These are phyloP conservation scores for Mantis religiosa DNA, from an alignment of 2,888 invertebrate genomes.

Conservation along the genomic window DNA sequence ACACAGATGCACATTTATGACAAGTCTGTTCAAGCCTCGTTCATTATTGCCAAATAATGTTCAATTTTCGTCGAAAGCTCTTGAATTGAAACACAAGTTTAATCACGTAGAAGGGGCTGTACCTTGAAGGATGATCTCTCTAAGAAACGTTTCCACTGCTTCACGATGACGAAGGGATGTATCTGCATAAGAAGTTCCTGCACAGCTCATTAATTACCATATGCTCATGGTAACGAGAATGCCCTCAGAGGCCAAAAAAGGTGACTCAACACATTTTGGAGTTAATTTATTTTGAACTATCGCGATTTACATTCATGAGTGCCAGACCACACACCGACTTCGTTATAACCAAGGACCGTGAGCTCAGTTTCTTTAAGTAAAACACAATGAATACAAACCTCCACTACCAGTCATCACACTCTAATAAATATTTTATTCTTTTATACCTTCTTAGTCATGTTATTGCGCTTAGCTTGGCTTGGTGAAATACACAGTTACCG, in stretches of 20 bases:
- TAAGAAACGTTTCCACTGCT: neutral
- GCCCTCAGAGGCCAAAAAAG: neutral
- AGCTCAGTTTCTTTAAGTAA: neutral
- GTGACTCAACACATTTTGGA: neutral
- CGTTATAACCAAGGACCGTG: neutral
- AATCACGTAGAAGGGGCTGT: no score
- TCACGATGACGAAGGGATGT: neutral
- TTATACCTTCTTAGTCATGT: no score
- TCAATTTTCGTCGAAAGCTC: no score
- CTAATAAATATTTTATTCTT: no score
- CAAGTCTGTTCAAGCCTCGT: no score
- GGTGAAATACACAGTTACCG: no score
- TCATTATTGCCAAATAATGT: no score
- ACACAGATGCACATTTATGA: no score
- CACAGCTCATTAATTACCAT: neutral
- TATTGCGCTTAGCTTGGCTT: no score
- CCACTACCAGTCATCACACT: no score
- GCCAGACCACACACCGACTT: neutral
- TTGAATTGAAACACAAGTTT: no score
- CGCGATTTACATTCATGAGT: neutral
- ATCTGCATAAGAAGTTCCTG: neutral
- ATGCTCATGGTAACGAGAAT: neutral
- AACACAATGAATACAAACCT: no score
- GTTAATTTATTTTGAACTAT: neutral
- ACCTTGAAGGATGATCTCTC: neutral